Evolutionary conservation across 2,797 vertebrate species (phyloP).

Genomic region (Poecilia wingei): DNA sequence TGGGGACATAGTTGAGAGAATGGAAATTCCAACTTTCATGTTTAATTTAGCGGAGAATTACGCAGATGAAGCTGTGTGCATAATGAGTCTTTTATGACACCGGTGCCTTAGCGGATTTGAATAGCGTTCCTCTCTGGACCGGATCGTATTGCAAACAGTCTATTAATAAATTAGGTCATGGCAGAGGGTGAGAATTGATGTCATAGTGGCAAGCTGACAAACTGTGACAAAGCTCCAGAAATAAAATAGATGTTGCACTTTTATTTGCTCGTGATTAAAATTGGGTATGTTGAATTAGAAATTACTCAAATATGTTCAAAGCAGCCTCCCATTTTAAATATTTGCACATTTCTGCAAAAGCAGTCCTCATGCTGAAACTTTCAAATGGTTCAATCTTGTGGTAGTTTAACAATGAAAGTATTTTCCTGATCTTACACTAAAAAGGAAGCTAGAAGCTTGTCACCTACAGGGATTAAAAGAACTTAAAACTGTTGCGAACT

Average conservation of each 20-base stretch:
- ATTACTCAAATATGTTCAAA: background rate
- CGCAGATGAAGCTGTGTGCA: conserved; percentile 11
- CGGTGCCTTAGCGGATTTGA: conserved; percentile 27
- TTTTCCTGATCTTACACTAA: background rate
- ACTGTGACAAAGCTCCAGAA: conserved; percentile 29
- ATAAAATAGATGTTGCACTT: conserved; percentile 16
- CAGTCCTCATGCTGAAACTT: background rate
- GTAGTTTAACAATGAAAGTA: background rate
- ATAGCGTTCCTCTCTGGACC: conserved; percentile 34
- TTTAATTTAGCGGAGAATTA: conserved; percentile 6
- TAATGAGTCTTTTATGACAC: conserved; percentile 33
- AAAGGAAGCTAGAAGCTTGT: background rate
- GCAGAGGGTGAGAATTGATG: conserved; percentile 30
- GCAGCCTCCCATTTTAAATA: background rate
- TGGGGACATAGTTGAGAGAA: background rate
- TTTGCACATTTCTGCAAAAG: background rate
- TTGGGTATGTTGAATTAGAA: background rate
- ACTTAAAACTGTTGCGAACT: background rate
- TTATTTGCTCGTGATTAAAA: background rate
- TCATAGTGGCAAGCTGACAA: conserved; percentile 21
- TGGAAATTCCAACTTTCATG: background rate
- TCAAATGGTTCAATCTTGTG: background rate
- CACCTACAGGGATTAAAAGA: background rate
- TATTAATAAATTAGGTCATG: conserved; percentile 61
- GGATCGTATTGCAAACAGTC: conserved; percentile 54